A percentile compares a stretch with the other conserved stretches of the same genome.
Conservation (phyloP, 2,797 vertebrate genomes). For the Oreochromis mossambicus region DNA sequence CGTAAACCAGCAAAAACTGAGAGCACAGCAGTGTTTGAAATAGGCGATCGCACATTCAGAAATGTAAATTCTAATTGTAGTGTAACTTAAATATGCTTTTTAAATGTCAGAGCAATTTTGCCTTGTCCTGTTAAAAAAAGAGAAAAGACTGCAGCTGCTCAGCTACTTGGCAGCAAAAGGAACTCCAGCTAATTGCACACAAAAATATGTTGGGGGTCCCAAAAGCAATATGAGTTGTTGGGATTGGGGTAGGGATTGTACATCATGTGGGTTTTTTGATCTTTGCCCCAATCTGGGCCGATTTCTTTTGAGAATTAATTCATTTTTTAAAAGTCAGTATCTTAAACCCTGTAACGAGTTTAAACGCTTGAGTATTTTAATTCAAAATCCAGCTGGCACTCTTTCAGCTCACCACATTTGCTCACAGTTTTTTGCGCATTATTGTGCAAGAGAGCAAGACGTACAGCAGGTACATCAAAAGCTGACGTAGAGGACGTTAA, state of each 20-base stretch:
- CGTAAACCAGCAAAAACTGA: slow-evolving; percentile 25
- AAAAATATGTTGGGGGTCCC: not conserved
- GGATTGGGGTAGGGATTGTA: not conserved
- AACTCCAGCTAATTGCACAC: not conserved
- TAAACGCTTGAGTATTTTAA: not conserved
- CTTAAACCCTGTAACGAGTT: not conserved
- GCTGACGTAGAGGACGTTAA: not conserved
- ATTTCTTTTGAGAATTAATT: not conserved
- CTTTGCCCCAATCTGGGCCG: not conserved
- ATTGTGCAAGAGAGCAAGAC: not conserved
- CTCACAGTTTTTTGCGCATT: not conserved
- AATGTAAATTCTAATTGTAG: slow-evolving; percentile 37
- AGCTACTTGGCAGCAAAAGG: not conserved
- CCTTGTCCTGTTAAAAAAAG: slow-evolving; percentile 1
- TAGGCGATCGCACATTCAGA: slow-evolving; percentile 5
- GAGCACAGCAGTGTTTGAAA: slow-evolving; percentile 27
- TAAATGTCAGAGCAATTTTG: slow-evolving; percentile 59
- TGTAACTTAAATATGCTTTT: slow-evolving; percentile 26
- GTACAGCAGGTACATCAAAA: not conserved
- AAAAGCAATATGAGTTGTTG: not conserved
- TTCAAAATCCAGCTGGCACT: not conserved
- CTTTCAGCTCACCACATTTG: not conserved
- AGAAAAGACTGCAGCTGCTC: not conserved
- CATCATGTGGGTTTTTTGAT: not conserved
- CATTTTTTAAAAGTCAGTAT: not conserved